Percentiles rank a stretch among this genome's conserved stretches.
Evolutionary conservation across 2,888 invertebrate species (phyloP).

Genomic region (Drosophila putrida): DNA sequence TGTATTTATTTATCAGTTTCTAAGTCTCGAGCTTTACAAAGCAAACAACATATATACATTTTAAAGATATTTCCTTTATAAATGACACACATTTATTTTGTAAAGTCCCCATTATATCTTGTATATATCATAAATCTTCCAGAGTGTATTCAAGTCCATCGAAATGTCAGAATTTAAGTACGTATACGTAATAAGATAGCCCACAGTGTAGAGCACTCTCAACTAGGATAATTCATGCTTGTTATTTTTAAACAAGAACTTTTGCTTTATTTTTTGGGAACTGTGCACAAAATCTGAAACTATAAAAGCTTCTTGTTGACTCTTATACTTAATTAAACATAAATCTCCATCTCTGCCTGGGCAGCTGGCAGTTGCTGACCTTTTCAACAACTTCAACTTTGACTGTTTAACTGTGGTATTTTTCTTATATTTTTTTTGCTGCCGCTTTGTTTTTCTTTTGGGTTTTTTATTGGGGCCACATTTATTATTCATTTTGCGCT

Average conservation of each 20-base stretch:
- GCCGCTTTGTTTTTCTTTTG: conserved; percentile 34
- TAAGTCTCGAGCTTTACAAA: no score
- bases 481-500: conserved; percentile 80
- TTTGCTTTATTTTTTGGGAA: conserved; percentile 1
- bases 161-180: not conserved
- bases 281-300: conserved; percentile 8
- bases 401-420: conserved; percentile 22
- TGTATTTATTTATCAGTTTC: no score
- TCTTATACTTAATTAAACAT: conserved; percentile 26
- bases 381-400: conserved; percentile 19
- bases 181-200: conserved; percentile 10
- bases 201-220: not conserved
- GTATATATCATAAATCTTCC: not conserved
- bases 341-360: conserved; percentile 10
- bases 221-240: not conserved
- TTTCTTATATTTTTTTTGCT: not conserved
- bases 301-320: conserved; percentile 16
- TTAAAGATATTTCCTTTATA: not conserved
- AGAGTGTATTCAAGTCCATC: not conserved
- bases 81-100: not conserved
- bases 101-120: not conserved
- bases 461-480: conserved; percentile 65
- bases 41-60: no score
- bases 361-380: conserved; percentile 20
- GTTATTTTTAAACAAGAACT: conserved; percentile 2